Evolutionary conservation across 2,888 invertebrate species (phyloP).

Genomic region (Drosophila maculinotata): DNA sequence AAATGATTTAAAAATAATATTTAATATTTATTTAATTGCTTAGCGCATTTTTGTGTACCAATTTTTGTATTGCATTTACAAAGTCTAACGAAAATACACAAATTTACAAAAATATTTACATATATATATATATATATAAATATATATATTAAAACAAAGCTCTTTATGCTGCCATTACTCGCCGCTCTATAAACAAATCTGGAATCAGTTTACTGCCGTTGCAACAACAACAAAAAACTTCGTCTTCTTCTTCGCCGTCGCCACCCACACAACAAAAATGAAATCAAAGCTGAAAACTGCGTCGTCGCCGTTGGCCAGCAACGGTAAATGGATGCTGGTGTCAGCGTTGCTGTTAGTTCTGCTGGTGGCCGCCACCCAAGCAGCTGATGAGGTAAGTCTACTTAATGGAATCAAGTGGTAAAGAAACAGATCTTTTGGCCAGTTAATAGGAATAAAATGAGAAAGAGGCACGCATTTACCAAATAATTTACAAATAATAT

Average conservation of each 20-base stretch:
- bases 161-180: conserved; percentile 40
- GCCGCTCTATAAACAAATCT: conserved; percentile 43
- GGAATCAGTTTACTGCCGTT: conserved; percentile 39
- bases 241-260: conserved; percentile 14
- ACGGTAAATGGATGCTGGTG: conserved; percentile 60
- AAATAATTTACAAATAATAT: too few relatives aligned
- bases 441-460: conserved; percentile 7
- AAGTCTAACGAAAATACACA: conserved; percentile 21
- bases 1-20: conserved; percentile 48
- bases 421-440: conserved; percentile 8
- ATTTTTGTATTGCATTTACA: conserved; percentile 47
- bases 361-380: conserved; percentile 65
- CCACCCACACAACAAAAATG: conserved; percentile 59
- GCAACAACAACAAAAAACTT: conserved; percentile 16
- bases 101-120: conserved; percentile 25
- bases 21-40: conserved; percentile 38
- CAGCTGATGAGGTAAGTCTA: conserved; percentile 74
- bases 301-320: conserved; percentile 24
- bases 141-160: conserved; percentile 21
- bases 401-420: conserved; percentile 17
- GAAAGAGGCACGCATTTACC: not conserved
- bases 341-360: conserved; percentile 52
- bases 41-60: conserved; percentile 50
- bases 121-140: conserved; percentile 1
- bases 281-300: conserved; percentile 69